Evolutionary conservation across 1,140 invertebrate genomes (phyloP), one percentile per base, ranked within the genome.

Genomic region (Pseudomyrmex dendroicus): DNA sequence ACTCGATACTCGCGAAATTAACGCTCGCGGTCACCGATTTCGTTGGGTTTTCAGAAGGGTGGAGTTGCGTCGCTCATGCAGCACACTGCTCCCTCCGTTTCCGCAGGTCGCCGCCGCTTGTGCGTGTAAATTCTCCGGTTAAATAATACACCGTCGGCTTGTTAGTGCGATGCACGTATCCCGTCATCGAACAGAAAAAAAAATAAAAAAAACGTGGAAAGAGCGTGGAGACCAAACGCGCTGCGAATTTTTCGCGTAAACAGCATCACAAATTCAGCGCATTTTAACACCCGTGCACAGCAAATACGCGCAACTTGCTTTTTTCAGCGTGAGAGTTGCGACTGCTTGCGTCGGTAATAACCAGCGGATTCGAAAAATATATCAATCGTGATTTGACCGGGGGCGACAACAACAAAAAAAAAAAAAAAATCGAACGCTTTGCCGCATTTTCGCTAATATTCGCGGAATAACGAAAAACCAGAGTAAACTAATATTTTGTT

Each of bases 201-300:
- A 66, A 22, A 66, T 25, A 10, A 22, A 20, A 54, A 46, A 35
- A 83, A 1, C 10, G 35, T 35, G 17, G 0, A n/a, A 59, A n/a
- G 2, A 35, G 17, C 13, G 52, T 48, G 56, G 13, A 22, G 22
- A 25, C 13, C 59, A 63, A 67, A 74, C 20, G 68, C 35, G 35
- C 13, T 25, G 20, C 20, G 68, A 82, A 73, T 73, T 84, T 84
- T 67, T 82, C 62, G 25, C 59, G 52, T 66, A 82, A 84, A 84
- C 54, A 82, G 15, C 62, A 46, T 5, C n/a, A 61, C 59, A 22
- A 61, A 82, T 82, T 82, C 59, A 17, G 1, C 17, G 59, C 48
- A 13, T 76, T 76, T 64, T 17, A 54, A 63, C 44, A 59, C 52
- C 17, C 48, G 7, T 22, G 25, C 57, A 50, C 61, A 13, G 59